phyloP scores from a whole-genome alignment of 2,113 vertebrate species.

The Melanerpes aurifrons region DNA sequence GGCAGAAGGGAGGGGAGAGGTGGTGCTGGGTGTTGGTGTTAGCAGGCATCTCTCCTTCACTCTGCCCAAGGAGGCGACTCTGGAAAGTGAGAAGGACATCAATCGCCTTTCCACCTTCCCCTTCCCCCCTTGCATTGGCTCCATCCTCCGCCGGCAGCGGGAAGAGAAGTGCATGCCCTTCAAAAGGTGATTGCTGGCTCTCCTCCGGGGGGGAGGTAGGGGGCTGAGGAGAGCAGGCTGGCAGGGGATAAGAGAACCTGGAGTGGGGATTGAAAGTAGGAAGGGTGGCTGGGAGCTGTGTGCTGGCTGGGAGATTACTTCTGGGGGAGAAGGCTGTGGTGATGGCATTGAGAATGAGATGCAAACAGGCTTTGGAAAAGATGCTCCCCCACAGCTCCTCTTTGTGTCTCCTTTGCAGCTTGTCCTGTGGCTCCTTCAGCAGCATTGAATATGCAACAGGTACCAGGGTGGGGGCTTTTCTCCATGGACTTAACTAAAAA shows the following conservation, averaged over 20 bases:
- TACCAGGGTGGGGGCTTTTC: conserved; percentile 18
- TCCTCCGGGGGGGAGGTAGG: neutral
- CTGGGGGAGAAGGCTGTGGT: neutral
- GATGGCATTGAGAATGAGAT: neutral
- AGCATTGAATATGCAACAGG: conserved; percentile 80
- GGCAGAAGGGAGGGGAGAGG: neutral
- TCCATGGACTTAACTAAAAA: neutral
- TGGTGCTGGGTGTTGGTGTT: neutral
- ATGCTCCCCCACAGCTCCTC: neutral
- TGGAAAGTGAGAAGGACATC: conserved; percentile 88
- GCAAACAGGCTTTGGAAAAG: neutral
- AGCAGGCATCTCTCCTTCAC: neutral
- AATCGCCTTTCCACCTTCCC: conserved; percentile 93
- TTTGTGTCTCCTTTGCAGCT: conserved; percentile 42
- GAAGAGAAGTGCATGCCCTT: conserved; percentile 71
- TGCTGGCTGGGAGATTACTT: neutral
- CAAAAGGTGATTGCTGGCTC: conserved; percentile 69
- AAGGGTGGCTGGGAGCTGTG: neutral
- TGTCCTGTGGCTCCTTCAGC: conserved; percentile 78
- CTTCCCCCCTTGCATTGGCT: conserved; percentile 90
- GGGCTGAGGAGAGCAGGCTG: neutral
- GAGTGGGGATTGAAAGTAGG: neutral
- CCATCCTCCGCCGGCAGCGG: conserved; percentile 86
- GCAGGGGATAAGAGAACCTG: neutral
- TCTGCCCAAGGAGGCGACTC: conserved; percentile 66